phyloP scores from a whole-genome alignment of 1,140 invertebrate genomes.

The Drosophila arawakana region DNA sequence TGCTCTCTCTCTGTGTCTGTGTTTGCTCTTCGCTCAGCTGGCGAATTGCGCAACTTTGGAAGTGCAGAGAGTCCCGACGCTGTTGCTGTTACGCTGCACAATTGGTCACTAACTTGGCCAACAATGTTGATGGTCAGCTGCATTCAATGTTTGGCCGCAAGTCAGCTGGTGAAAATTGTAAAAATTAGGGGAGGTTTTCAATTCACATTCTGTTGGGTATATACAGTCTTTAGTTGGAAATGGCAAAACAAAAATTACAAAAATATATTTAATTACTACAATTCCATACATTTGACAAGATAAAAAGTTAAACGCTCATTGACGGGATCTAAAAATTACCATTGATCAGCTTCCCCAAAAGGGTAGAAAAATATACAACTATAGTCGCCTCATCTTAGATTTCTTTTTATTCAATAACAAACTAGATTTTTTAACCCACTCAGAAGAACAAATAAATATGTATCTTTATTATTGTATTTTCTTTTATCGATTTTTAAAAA shows the following conservation, averaged over 20 bases:
- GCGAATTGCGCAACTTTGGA: slow-evolving; percentile 66
- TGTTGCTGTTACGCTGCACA: slow-evolving; percentile 61
- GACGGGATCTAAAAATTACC: too few relatives aligned
- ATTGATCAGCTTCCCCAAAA: neutral
- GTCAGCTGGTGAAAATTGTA: slow-evolving; percentile 36
- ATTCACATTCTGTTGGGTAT: neutral
- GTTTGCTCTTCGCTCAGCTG: slow-evolving; percentile 30
- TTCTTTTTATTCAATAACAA: slow-evolving; percentile 3
- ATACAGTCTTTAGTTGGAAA: neutral
- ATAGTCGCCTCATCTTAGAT: neutral
- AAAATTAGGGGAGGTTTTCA: slow-evolving; percentile 22
- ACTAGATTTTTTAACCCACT: slow-evolving; percentile 66
- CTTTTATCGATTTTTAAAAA: slow-evolving; percentile 66
- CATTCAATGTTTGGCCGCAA: slow-evolving; percentile 28
- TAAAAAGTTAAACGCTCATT: too few relatives aligned
- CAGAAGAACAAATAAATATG: slow-evolving; percentile 83
- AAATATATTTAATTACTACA: too few relatives aligned
- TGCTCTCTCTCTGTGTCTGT: slow-evolving; percentile 22
- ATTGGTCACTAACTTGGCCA: slow-evolving; percentile 58
- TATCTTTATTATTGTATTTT: slow-evolving; percentile 55
- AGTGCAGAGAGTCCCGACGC: slow-evolving; percentile 40
- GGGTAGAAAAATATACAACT: neutral
- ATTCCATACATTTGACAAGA: too few relatives aligned
- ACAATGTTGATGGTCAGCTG: slow-evolving; percentile 55
- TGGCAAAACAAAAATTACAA: too few relatives aligned